These are phyloP conservation scores for Anguilla marmorata DNA, from an alignment of 2,797 vertebrate species.

Conservation along the genomic window DNA sequence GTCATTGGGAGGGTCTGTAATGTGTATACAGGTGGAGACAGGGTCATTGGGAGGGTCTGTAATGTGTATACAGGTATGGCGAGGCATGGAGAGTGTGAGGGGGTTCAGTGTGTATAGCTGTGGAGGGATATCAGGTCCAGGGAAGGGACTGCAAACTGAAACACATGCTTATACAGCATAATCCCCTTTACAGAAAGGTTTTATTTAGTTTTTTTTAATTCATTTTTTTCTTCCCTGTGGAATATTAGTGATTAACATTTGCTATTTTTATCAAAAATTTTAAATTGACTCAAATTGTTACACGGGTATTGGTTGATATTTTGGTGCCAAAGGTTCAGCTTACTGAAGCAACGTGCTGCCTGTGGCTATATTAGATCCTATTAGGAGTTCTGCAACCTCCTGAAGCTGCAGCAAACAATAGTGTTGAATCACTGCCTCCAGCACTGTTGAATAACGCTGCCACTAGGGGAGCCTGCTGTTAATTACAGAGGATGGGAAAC, in stretches of 20 bases:
- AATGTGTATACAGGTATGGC: too few species aligned
- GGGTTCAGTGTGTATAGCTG: too few species aligned
- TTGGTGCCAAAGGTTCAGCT: neutral
- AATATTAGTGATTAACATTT: neutral
- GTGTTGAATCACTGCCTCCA: neutral
- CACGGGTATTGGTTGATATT: neutral
- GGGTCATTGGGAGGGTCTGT: too few species aligned
- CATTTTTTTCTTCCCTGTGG: neutral
- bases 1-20: too few species aligned
- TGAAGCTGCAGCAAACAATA: neutral
- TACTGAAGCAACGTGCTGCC: neutral
- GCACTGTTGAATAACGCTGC: neutral
- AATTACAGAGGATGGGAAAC: neutral
- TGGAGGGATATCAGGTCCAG: neutral
- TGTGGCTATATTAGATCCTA: neutral
- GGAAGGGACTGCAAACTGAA: neutral
- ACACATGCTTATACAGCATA: neutral
- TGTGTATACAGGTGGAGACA: too few species aligned
- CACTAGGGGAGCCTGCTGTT: constrained; percentile 4
- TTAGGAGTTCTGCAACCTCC: constrained; percentile 2
- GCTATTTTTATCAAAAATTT: neutral
- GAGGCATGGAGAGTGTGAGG: too few species aligned
- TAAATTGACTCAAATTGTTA: neutral
- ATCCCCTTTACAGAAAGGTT: neutral
- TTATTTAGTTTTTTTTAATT: neutral